Base-by-base conservation (phyloP, 2,888 invertebrate genomes). In the Thyatira batis region DNA sequence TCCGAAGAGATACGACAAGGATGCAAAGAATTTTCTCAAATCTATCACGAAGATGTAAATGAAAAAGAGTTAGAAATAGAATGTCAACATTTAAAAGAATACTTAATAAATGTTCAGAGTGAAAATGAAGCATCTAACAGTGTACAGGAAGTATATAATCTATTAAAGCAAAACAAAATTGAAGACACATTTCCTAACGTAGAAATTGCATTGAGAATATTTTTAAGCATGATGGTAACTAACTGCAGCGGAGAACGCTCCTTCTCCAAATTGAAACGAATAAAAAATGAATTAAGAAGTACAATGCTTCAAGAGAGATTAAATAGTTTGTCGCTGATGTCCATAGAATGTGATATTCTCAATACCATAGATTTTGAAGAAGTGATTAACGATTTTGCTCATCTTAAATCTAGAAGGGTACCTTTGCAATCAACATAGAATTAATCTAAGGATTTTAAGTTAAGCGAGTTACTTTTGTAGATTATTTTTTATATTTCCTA, bases 161-260 rank as follows among this genome's bases (percentile, higher is more conserved):
- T n/a, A n/a, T n/a, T n/a, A n/a, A n/a, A 23, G 23, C 6, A 60
- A 52, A 64, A 65, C 56, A 63, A 65, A 62, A 61, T 51, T 50
- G 44, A 52, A 52, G 58, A 58, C 52, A 60, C 56, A 48, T 70
- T 70, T 63, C 66, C 67, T 33, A 73, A 71, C 53, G 63, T 73
- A 55, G 66, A 65, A 65, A 69, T 71, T 43, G 60, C 68, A 54
- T 56, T 65, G 61, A 65, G 67, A 62, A 73, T 71, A 9, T 71
- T 65, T 53, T 61, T 66, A 55, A 57, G 60, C 54, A 53, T 66
- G 51, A 66, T 69, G 60, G 55, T 70, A 51, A 65, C 67, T 51
- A 71, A 69, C 58, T 69, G 65, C 59, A 68, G 63, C 33, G 64
- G 61, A 25, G 66, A 69, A 63, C 62, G 66, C 49, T 71, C 63